phyloP scores from a whole-genome alignment of 2,113 vertebrate genomes.

The Leucosticte australis region DNA sequence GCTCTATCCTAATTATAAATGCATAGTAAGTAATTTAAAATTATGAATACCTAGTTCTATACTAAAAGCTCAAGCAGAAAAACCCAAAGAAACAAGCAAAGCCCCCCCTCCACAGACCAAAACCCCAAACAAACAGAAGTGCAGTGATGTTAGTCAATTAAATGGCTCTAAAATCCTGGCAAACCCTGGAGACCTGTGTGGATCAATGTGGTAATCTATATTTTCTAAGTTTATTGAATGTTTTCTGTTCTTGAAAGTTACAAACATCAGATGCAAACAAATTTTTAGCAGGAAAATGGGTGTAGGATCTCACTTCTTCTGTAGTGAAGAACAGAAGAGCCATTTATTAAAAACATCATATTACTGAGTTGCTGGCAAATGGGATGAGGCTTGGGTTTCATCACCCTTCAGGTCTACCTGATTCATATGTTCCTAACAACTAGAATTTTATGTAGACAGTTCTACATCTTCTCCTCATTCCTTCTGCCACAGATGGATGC shows the following conservation, averaged over 20 bases:
- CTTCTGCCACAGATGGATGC: background rate
- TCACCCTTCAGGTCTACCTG: background rate
- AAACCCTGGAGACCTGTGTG: background rate
- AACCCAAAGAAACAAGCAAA: background rate
- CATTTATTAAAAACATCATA: background rate
- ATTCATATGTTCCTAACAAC: background rate
- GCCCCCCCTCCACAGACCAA: accelerated
- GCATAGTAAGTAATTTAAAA: background rate
- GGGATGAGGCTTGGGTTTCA: background rate
- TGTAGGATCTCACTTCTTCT: background rate
- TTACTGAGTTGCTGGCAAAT: background rate
- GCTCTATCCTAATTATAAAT: background rate
- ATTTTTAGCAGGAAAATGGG: background rate
- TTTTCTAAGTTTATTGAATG: background rate
- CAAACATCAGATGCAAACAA: background rate
- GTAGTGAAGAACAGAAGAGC: background rate
- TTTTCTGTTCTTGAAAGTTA: background rate
- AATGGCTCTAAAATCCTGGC: background rate
- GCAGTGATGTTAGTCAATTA: background rate
- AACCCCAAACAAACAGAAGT: background rate
- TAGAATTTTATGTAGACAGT: background rate
- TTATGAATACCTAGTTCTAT: background rate
- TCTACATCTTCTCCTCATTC: background rate
- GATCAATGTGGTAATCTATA: background rate
- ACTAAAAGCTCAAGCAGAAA: background rate